phyloP scores from a whole-genome alignment of 2,113 vertebrate species.

The Halichoerus grypus region DNA sequence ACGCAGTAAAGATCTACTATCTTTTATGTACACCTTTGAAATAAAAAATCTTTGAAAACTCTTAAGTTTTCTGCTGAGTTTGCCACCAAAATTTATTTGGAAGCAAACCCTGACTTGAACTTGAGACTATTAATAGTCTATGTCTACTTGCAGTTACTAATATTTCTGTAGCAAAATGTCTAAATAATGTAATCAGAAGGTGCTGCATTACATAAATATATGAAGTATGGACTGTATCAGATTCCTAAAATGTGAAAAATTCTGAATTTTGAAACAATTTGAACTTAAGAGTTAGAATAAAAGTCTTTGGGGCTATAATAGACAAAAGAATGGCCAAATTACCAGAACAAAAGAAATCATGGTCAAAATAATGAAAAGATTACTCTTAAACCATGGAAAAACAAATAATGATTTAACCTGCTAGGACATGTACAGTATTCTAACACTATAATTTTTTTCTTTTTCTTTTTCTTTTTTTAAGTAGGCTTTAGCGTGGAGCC shows the following conservation, averaged over 20 bases:
- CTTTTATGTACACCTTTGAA: not conserved
- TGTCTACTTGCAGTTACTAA: not conserved
- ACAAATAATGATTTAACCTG: not conserved
- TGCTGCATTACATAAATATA: not conserved
- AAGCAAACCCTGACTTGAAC: not conserved
- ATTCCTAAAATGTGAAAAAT: conserved; percentile 36
- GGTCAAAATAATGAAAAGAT: conserved; percentile 40
- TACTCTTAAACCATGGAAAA: conserved; percentile 13
- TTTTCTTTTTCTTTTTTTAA: too few relatives aligned
- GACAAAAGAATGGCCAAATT: not conserved
- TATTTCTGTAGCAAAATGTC: not conserved
- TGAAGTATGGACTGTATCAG: not conserved
- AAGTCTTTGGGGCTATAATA: not conserved
- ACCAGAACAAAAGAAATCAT: not conserved
- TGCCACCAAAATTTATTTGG: conserved; percentile 29
- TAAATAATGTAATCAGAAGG: not conserved
- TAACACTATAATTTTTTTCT: not conserved
- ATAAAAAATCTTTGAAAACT: conserved; percentile 16
- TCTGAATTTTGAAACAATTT: conserved; percentile 53
- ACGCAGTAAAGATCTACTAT: not conserved
- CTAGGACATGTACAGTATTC: not conserved
- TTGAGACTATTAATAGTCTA: not conserved
- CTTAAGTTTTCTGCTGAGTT: not conserved
- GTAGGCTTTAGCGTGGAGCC: too few relatives aligned
- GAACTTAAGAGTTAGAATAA: not conserved